Conservation (phyloP, 2,888 invertebrate species). For the Philopedon plagiatum region DNA sequence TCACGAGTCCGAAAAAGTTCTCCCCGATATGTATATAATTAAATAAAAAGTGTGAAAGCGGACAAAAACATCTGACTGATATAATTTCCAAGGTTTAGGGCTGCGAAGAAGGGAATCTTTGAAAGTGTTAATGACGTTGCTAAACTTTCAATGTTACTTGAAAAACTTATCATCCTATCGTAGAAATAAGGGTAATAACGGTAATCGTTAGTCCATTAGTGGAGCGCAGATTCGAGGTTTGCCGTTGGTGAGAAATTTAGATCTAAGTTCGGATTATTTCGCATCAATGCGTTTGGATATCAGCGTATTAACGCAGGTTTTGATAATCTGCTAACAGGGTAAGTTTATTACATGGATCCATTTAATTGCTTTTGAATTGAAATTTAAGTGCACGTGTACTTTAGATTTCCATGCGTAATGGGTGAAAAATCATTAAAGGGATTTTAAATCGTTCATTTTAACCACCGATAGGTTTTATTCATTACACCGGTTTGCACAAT, state of each 20-base stretch:
- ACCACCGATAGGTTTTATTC: no score
- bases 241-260: slow-evolving; percentile 51
- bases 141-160: slow-evolving; percentile 56
- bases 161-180: slow-evolving; percentile 63
- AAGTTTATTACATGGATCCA: slow-evolving; percentile 33
- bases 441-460: no score
- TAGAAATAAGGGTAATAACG: slow-evolving; percentile 63
- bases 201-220: slow-evolving; percentile 65
- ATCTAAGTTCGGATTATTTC: slow-evolving; percentile 59
- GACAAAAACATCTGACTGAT: slow-evolving; percentile 35
- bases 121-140: slow-evolving; percentile 39
- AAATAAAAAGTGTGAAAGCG: slow-evolving; percentile 33
- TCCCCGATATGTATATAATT: slow-evolving; percentile 12
- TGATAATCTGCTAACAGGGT: slow-evolving; percentile 38
- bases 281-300: slow-evolving; percentile 59
- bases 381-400: slow-evolving; percentile 3
- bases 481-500: no score
- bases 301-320: slow-evolving; percentile 56
- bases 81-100: slow-evolving; percentile 38
- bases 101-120: slow-evolving; percentile 28
- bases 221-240: slow-evolving; percentile 59
- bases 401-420: neutral
- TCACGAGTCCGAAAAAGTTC: neutral
- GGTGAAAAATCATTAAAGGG: neutral
- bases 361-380: slow-evolving; percentile 42